Conservation (phyloP, 2,113 vertebrate species). For the Leptodactylus fuscus region DNA sequence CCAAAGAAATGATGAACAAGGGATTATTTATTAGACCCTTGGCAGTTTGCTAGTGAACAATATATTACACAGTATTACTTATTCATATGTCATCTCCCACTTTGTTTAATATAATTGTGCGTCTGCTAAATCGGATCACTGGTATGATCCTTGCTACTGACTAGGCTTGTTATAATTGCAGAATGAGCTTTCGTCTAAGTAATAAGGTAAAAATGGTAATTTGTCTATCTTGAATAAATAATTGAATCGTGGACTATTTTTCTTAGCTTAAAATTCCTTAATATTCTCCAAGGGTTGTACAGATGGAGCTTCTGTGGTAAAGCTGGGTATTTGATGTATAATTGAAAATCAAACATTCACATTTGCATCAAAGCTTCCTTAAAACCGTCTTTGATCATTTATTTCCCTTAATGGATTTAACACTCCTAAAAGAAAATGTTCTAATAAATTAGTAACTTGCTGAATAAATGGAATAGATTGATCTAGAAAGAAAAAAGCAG, state of each 20-base stretch:
- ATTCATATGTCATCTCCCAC: not conserved
- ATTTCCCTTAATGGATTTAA: slow-evolving; percentile 51
- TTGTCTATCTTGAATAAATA: slow-evolving; percentile 38
- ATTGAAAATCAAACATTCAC: slow-evolving; percentile 56
- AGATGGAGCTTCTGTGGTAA: slow-evolving; percentile 20
- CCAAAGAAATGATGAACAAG: no score
- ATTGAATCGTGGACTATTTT: slow-evolving; percentile 35
- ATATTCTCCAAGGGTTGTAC: slow-evolving; percentile 33
- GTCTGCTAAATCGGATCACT: slow-evolving; percentile 11
- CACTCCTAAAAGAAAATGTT: slow-evolving; percentile 6
- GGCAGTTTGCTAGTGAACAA: not conserved
- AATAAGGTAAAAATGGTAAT: slow-evolving; percentile 37
- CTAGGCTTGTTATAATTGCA: not conserved
- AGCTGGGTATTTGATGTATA: slow-evolving; percentile 53
- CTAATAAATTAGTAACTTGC: slow-evolving; percentile 16
- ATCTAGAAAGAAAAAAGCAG: not conserved
- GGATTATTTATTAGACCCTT: no score
- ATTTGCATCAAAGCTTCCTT: slow-evolving; percentile 49
- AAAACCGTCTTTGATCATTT: slow-evolving; percentile 52
- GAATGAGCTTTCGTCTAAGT: not conserved
- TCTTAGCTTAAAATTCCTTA: slow-evolving; percentile 36
- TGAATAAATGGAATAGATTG: not conserved
- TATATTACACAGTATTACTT: not conserved
- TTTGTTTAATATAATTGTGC: slow-evolving; percentile 7
- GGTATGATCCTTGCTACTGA: not conserved